Evolutionary conservation across 2,888 invertebrate species (phyloP).

Genomic region (Heliconius aoede): DNA sequence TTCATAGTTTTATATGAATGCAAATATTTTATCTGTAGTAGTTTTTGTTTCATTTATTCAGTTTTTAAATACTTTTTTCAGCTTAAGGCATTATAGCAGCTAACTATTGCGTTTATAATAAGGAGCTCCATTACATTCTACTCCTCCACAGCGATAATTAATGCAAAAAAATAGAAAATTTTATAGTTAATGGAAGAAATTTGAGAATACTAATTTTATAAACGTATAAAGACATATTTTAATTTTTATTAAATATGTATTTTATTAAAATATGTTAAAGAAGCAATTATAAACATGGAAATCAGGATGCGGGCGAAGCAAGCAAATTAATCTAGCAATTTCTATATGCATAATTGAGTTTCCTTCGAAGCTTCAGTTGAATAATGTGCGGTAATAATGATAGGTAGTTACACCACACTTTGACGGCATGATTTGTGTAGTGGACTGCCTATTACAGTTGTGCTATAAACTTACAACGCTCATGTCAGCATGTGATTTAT

Average conservation of each 20-base stretch:
- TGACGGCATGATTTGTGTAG: slow-evolving; percentile 32
- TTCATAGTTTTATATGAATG: too few species aligned
- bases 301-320: slow-evolving; percentile 53
- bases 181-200: background rate
- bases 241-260: background rate
- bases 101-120: too few species aligned
- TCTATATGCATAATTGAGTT: slow-evolving; percentile 29
- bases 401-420: slow-evolving; percentile 34
- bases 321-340: slow-evolving; percentile 19
- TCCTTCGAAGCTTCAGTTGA: slow-evolving; percentile 48
- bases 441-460: background rate
- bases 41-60: too few species aligned
- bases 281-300: slow-evolving; percentile 25
- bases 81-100: too few species aligned
- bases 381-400: slow-evolving; percentile 38
- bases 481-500: background rate
- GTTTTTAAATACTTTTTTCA: too few species aligned
- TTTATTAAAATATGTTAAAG: background rate
- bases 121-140: too few species aligned
- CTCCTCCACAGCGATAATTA: too few species aligned
- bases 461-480: background rate
- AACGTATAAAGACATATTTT: background rate
- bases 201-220: background rate
- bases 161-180: too few species aligned
- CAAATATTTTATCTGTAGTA: too few species aligned